These are phyloP conservation scores for Cynodonichthys magdalenae DNA, from an alignment of 2,797 vertebrate species.

Conservation along the genomic window DNA sequence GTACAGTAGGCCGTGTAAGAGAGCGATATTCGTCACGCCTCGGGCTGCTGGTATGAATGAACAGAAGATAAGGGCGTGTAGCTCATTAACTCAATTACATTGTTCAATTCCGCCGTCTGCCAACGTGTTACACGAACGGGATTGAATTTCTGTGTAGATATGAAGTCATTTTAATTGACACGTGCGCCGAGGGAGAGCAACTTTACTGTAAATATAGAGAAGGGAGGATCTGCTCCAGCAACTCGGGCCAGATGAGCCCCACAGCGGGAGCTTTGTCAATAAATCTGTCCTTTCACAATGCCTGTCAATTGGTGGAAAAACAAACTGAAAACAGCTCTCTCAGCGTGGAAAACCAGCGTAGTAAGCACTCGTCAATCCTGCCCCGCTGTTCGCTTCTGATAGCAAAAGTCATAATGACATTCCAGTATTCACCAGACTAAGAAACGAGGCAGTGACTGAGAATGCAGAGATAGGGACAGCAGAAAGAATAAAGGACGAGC, in stretches of 20 bases:
- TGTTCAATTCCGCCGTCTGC: conserved; percentile 51
- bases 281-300: conserved; percentile 34
- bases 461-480: conserved; percentile 24
- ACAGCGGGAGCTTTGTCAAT: conserved; percentile 40
- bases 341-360: conserved; percentile 30
- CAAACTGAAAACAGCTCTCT: conserved; percentile 32
- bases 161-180: conserved; percentile 41
- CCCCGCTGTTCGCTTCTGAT: conserved; percentile 61
- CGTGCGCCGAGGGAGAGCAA: conserved; percentile 13
- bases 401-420: conserved; percentile 67
- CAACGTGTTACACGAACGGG: conserved; percentile 44
- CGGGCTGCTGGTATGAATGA: conserved; percentile 62
- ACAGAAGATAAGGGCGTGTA: conserved; percentile 66
- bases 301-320: conserved; percentile 24
- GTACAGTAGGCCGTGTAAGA: conserved; percentile 66
- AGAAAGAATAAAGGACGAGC: background rate
- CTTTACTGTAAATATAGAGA: conserved; percentile 28
- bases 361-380: conserved; percentile 38
- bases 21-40: conserved; percentile 65
- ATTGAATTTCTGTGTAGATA: conserved; percentile 48
- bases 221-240: conserved; percentile 19
- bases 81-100: conserved; percentile 74
- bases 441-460: conserved; percentile 53
- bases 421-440: conserved; percentile 65
- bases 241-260: conserved; percentile 24